Evolutionary conservation across 2,113 vertebrate species (phyloP), one percentile per base, ranked within the genome.

Genomic region (Oceanites oceanicus): DNA sequence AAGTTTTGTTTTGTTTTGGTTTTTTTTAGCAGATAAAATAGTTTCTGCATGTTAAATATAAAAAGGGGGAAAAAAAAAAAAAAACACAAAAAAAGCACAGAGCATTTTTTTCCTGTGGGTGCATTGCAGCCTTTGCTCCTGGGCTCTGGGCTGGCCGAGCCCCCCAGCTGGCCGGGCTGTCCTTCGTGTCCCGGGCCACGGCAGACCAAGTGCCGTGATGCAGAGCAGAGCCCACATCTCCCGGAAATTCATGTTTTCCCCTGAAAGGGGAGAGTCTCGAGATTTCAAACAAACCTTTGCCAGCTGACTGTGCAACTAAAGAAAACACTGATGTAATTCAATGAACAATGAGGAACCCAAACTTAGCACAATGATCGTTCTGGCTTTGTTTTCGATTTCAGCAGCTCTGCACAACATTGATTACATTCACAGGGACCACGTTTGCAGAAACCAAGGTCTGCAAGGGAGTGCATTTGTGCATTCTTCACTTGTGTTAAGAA

Each of bases 221-320:
- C 66, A 75, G 74, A 90, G 62, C 92, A 89, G 94, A 96, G 53
- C 81, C 58, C 88, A 6, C 87, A 66, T 68, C 91, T 78, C 81
- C 68, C 13, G n/a, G 94, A 90, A 97, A 87, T 40, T 56, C 71
- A 7, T 50, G 56, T 84, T 94, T 97, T 88, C 90, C 95, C 82
- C 92, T 80, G 92, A 79, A 87, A 93, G 78, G 53, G 77, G 91
- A 91, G 75, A 90, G 88, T 50, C 96, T 96, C 78, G 77, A 96
- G 96, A 94, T 94, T 90, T 88, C 96, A 96, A 68, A 72, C 85
- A 73, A 76, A 68, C 82, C 93, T 95, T 65, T 93, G 96, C 94
- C 94, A 96, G 92, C 94, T 96, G 96, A 96, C 96, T 96, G 85
- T 94, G 94, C 96, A 96, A 90, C 94, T 97, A 96, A 94, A 94